Evolutionary conservation across 2,113 vertebrate genomes (phyloP).

Genomic region (Elgaria multicarinata): DNA sequence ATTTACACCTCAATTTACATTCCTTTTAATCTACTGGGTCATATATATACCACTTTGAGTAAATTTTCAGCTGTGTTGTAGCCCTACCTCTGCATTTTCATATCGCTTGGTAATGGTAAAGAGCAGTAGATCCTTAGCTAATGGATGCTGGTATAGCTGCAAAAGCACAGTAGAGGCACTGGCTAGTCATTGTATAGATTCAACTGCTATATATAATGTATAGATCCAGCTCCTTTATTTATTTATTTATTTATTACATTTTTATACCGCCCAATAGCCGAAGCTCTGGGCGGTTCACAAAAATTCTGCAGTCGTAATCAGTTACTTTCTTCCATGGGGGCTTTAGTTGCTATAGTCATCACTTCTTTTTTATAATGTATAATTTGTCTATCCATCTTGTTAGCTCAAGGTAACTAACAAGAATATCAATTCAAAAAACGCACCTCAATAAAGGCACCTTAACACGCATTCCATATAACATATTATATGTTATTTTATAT

Average conservation of each 20-base stretch:
- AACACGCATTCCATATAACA: neutral
- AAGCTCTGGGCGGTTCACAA: too few relatives aligned
- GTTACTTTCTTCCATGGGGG: too few relatives aligned
- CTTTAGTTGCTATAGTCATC: neutral
- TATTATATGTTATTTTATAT: too few relatives aligned
- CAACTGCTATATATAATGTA: neutral
- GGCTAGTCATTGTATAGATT: neutral
- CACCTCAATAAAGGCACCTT: neutral
- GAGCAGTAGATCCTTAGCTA: neutral
- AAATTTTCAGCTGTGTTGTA: neutral
- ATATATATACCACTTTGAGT: neutral
- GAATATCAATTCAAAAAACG: neutral
- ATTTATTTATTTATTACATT: too few relatives aligned
- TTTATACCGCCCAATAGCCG: too few relatives aligned
- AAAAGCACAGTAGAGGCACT: neutral
- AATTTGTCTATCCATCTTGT: neutral
- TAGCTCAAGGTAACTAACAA: too few relatives aligned
- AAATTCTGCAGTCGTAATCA: too few relatives aligned
- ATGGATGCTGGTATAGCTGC: neutral
- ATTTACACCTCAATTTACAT: neutral
- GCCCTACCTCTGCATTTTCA: neutral
- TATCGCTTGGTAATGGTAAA: neutral
- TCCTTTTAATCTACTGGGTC: neutral
- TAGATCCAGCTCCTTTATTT: too few relatives aligned
- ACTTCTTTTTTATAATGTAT: neutral